A percentile compares a stretch with the other conserved stretches of the same genome.
phyloP scores from a whole-genome alignment of 2,797 vertebrate species.

The Acrossocheilus fasciatus region DNA sequence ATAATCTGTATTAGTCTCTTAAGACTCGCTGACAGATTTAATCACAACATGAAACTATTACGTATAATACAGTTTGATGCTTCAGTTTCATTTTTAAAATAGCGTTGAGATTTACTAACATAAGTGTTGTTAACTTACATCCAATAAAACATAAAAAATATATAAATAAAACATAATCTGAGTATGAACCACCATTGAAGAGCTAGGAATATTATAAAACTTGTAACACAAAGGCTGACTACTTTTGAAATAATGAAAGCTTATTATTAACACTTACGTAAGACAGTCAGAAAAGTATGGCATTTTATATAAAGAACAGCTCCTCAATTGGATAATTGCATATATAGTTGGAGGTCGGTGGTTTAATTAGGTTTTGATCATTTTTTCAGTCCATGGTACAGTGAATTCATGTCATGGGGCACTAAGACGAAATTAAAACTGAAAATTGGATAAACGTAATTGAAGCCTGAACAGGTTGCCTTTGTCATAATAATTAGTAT shows the following conservation, averaged over 20 bases:
- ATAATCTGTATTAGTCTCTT: not conserved
- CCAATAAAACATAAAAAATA: not conserved
- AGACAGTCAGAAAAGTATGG: conserved; percentile 43
- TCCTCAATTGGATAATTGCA: conserved; percentile 59
- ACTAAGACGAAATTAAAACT: conserved; percentile 62
- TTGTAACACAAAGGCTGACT: conserved; percentile 39
- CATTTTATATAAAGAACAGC: conserved; percentile 42
- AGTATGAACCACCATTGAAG: conserved; percentile 8
- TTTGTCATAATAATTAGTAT: conserved; percentile 69
- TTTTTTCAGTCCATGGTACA: conserved; percentile 58
- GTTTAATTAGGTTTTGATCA: conserved; percentile 66
- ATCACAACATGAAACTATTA: not conserved
- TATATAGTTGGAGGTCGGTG: conserved; percentile 55
- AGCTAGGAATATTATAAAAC: conserved; percentile 42
- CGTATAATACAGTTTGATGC: not conserved
- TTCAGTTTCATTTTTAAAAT: not conserved
- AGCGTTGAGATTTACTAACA: not conserved
- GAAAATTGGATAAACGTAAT: conserved; percentile 67
- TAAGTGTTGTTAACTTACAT: not conserved
- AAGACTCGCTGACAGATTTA: not conserved
- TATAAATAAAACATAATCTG: not conserved
- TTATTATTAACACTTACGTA: conserved; percentile 56
- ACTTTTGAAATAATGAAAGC: conserved; percentile 56
- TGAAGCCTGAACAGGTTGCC: conserved; percentile 66
- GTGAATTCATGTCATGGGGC: conserved; percentile 61